Conservation (phyloP, 2,888 invertebrate species). For the Scaptomyza flava region DNA sequence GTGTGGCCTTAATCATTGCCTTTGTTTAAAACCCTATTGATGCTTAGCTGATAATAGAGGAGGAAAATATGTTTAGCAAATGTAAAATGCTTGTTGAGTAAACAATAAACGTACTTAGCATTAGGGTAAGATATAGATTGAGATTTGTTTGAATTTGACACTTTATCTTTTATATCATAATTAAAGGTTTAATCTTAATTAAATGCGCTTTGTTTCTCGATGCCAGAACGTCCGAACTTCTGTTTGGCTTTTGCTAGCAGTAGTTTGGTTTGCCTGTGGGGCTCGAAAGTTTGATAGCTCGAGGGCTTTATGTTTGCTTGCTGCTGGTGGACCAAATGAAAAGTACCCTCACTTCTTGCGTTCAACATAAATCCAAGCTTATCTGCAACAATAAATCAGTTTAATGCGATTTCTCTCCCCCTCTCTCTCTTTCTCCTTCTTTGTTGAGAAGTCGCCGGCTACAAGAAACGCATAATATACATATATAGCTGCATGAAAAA, state of each 20-base stretch:
- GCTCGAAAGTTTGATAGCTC: neutral
- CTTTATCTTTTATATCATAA: constrained; percentile 72
- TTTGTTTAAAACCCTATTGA: constrained; percentile 32
- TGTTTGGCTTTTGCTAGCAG: constrained; percentile 7
- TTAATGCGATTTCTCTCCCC: constrained; percentile 60
- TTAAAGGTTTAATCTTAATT: constrained; percentile 72
- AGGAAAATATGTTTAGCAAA: neutral
- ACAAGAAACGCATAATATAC: constrained; percentile 3
- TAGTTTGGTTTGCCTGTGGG: constrained; percentile 7
- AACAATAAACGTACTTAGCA: constrained; percentile 16
- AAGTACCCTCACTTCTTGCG: constrained; percentile 25
- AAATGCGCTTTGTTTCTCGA: constrained; percentile 53
- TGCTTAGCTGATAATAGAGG: constrained; percentile 40
- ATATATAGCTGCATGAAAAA: neutral
- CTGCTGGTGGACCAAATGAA: constrained; percentile 3
- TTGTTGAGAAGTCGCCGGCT: no score
- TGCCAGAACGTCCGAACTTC: constrained; percentile 1
- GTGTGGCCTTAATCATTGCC: constrained; percentile 52
- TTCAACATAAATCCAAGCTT: constrained; percentile 70
- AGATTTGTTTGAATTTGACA: constrained; percentile 48
- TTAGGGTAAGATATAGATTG: neutral
- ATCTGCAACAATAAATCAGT: constrained; percentile 75
- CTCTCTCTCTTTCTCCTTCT: constrained; percentile 22
- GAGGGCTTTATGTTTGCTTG: neutral
- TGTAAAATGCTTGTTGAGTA: constrained; percentile 23